These are phyloP conservation scores for Sinosuthora webbiana DNA, from an alignment of 2,113 vertebrate genomes.

Conservation along the genomic window DNA sequence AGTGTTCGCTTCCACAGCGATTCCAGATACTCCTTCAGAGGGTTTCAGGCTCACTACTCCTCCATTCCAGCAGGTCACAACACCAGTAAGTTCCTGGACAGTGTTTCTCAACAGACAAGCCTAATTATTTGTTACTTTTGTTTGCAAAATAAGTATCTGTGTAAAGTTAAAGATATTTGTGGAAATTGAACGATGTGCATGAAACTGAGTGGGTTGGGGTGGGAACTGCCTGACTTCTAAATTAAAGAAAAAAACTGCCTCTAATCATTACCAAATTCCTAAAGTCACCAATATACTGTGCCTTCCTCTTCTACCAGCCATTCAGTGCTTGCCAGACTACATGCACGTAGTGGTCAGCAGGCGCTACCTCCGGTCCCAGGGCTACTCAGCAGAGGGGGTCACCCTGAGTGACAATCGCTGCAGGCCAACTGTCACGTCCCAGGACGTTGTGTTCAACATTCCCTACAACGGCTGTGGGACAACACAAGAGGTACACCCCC, in stretches of 20 bases:
- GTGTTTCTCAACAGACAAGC: not conserved
- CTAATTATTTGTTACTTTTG: not conserved
- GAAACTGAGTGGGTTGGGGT: not conserved
- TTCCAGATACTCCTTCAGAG: not conserved
- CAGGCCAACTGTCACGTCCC: not conserved
- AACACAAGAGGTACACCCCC: slow-evolving; percentile 3
- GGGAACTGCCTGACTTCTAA: not conserved
- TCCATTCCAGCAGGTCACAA: slow-evolving; percentile 33
- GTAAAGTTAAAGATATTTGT: not conserved
- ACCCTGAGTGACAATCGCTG: slow-evolving; percentile 1
- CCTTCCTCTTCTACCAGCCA: slow-evolving; percentile 6
- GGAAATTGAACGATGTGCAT: fast-evolving
- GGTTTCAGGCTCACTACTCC: slow-evolving; percentile 67
- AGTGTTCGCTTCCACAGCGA: slow-evolving; percentile 57
- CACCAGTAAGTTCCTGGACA: slow-evolving; percentile 39
- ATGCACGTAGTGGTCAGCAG: slow-evolving; percentile 70
- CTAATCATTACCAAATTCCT: not conserved
- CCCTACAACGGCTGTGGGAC: slow-evolving; percentile 71
- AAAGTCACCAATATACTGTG: not conserved
- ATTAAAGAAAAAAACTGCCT: not conserved
- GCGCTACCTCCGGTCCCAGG: slow-evolving; percentile 57
- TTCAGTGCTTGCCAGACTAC: slow-evolving; percentile 65
- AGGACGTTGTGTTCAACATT: slow-evolving; percentile 64
- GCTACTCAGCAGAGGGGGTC: slow-evolving; percentile 30
- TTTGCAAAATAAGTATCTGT: not conserved